Base-by-base conservation (phyloP, 2,113 vertebrate species). In the Amphilophus citrinellus region DNA sequence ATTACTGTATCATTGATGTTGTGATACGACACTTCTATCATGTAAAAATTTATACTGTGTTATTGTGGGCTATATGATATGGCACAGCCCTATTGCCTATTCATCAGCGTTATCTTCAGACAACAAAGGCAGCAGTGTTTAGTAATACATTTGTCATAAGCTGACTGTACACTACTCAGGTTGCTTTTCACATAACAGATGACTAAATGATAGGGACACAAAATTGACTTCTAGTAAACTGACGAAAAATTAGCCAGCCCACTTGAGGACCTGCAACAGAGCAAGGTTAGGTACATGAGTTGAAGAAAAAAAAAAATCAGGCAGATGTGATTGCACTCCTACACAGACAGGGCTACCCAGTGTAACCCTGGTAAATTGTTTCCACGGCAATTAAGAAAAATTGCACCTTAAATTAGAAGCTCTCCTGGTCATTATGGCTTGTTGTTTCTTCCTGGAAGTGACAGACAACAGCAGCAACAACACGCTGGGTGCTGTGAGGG, bases 371-470 rank as follows among this genome's bases (percentile, higher is more conserved):
- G 79, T 79, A 88, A 90, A 94, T 73, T 89, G 83, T 85, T 91
- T 93, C 82, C 71, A 76, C 76, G 57, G 68, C 92, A 92, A 90
- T 94, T 94, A 91, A 88, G 82, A 77, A 79, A 80, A 84, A 89
- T 88, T 82, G 78, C 85, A 88, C 76, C 73, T 84, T 87, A 77
- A 94, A 90, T 95, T 94, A 93, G 87, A 75, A 87, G 84, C 80
- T 84, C 76, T 93, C 73, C 32, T 61, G 91, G 84, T 92, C 86
- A 92, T 94, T 92, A 93, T 61, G 6, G 61, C 77, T 84, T 83
- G 90, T 89, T 85, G 76, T 87, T 87, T 79, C 65, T 86, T 79
- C 63, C 66, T 42, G 32, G 61, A 61, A 65, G 81, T 84, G 94
- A 91, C 88, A 92, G 85, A 80, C 80, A 79, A 60, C 53, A 13